These are phyloP conservation scores for Cosmia pyralina DNA, from an alignment of 2,888 invertebrate genomes.

Conservation along the genomic window DNA sequence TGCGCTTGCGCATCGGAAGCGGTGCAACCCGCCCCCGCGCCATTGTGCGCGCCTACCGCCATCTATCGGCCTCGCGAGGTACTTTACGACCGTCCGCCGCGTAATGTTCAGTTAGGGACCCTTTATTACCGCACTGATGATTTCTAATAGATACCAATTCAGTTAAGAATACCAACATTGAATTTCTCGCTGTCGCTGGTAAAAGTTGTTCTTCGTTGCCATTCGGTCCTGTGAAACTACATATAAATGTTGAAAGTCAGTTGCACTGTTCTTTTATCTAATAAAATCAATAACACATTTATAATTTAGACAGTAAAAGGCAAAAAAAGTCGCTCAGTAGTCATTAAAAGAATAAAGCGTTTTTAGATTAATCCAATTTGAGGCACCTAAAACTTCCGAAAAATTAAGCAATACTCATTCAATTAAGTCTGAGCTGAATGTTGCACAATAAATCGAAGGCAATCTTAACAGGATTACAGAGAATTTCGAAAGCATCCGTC, in stretches of 20 bases:
- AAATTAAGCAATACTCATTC: conserved; percentile 64
- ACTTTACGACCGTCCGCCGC: conserved; percentile 72
- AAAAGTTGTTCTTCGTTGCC: conserved; percentile 48
- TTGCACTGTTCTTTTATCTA: background rate
- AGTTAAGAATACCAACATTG: conserved; percentile 65
- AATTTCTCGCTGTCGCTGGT: conserved; percentile 53
- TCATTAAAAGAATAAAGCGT: conserved; percentile 27
- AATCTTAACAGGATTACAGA: conserved; percentile 73
- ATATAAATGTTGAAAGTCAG: background rate
- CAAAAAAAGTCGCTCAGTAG: conserved; percentile 1
- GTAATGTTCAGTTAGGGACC: conserved; percentile 73
- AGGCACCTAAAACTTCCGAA: conserved; percentile 55
- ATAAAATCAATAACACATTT: background rate
- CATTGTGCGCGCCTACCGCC: conserved; percentile 77
- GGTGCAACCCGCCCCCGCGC: conserved; percentile 78
- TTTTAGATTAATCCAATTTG: conserved; percentile 44
- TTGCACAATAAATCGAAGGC: conserved; percentile 71
- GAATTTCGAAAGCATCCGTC: conserved; percentile 74
- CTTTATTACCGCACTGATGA: conserved; percentile 75
- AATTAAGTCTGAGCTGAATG: conserved; percentile 57
- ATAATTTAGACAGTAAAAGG: background rate
- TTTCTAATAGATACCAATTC: conserved; percentile 78
- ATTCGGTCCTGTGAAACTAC: background rate
- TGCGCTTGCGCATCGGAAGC: conserved; percentile 62
- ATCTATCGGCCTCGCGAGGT: conserved; percentile 70